Base-by-base conservation (phyloP, 2,113 vertebrate genomes). In the Chiloscyllium plagiosum region DNA sequence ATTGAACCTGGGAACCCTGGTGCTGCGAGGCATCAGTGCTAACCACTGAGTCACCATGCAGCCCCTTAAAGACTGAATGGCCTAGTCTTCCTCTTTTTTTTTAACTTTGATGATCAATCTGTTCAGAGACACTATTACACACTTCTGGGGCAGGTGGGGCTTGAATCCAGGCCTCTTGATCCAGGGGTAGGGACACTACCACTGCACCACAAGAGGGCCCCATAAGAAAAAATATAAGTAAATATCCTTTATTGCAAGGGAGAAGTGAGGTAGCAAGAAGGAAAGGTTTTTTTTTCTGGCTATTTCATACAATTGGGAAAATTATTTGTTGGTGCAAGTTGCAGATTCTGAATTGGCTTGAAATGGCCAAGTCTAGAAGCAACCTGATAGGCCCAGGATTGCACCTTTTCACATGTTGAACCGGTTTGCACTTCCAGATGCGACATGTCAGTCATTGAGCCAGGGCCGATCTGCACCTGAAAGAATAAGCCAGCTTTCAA, bases 401-500 rank as follows among this genome's bases (percentile, higher is more conserved):
- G 26, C 22, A 52, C 22, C 7, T 29, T 33, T 33, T 90, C 52
- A 61, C 2, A 4, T 33, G 33, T 93, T 93, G 61, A 65, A 6
- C 29, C 47, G n/a, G 12, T 70, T 72, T 95, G 1, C 86, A 42
- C 50, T 96, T 95, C 96, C 97, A 97, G 99, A 99, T 96, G 97
- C 97, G 96, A 96, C 96, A 0, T 99, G 97, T 97, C 99, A 98
- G 97, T 97, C 98, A 3, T 96, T 97, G 96, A 97, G 97, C 97
- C 99, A 98, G 97, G 98, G 98, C 96, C 98, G 98, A 83, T 97
- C 98, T 97, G 97, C 97, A 96, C 97, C 97, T 96, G 98, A 98
- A 96, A 98, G 98, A 96, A 97, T 97, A 93, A 98, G 97, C 96
- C 98, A 98, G 95, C 98, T 98, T 97, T 98, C 98, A 95, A 72